Evolutionary conservation across 2,113 vertebrate genomes (phyloP).

Genomic region (Grallaria varia): DNA sequence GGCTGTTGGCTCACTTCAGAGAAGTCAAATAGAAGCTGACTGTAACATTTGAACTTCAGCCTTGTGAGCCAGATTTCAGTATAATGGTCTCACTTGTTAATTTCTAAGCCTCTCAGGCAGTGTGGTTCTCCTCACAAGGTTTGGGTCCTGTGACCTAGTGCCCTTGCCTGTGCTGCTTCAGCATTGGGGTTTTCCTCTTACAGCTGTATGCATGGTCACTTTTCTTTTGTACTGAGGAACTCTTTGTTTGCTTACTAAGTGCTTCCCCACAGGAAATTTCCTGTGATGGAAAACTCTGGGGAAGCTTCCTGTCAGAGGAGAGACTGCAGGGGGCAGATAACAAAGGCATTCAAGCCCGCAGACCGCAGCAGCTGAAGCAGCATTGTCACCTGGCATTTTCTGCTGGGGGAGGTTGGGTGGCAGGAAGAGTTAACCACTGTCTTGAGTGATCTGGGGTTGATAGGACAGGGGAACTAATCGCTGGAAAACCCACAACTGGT

Average conservation of each 20-base stretch:
- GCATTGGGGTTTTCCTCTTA: neutral
- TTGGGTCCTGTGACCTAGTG: neutral
- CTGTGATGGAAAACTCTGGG: conserved; percentile 73
- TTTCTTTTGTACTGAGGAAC: conserved; percentile 23
- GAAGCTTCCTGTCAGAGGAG: conserved; percentile 75
- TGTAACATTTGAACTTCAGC: neutral
- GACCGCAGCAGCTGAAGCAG: conserved; percentile 11
- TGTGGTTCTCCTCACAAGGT: neutral
- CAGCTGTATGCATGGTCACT: neutral
- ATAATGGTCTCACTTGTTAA: neutral
- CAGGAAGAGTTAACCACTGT: conserved; percentile 14
- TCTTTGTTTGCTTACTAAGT: conserved; percentile 66
- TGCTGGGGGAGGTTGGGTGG: neutral
- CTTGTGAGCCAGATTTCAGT: neutral
- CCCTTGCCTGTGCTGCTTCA: neutral
- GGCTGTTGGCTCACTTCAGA: neutral
- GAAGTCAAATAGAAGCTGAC: neutral
- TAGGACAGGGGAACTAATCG: neutral
- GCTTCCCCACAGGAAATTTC: conserved; percentile 82
- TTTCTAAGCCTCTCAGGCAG: neutral
- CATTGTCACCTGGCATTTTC: neutral
- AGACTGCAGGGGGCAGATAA: conserved; percentile 73
- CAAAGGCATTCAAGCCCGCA: neutral
- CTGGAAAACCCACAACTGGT: neutral
- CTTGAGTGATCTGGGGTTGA: neutral